phyloP scores from a whole-genome alignment of 2,888 invertebrate genomes.

The Drosophila meridiana region DNA sequence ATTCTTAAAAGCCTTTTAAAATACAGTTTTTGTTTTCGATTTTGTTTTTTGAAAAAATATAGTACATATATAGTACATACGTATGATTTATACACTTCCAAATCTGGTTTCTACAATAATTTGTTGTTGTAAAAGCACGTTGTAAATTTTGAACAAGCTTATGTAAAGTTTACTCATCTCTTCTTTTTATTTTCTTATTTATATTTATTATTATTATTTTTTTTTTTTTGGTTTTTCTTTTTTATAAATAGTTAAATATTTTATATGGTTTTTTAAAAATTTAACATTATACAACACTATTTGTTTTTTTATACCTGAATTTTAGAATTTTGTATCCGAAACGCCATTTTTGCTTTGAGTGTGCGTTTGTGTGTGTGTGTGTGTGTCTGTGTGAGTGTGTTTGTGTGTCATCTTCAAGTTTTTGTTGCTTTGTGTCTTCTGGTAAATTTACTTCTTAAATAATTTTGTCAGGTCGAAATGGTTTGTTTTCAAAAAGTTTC shows the following conservation, averaged over 20 bases:
- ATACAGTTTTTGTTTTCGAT: constrained; percentile 51
- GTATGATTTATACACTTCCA: constrained; percentile 32
- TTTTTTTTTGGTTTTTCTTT: constrained; percentile 21
- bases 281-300: constrained; percentile 79
- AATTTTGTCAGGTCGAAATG: constrained; percentile 61
- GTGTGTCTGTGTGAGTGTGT: constrained; percentile 39
- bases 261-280: constrained; percentile 64
- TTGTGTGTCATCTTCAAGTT: constrained; percentile 29
- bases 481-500: constrained; percentile 61
- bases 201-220: constrained; percentile 21
- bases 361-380: constrained; percentile 43
- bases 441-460: constrained; percentile 53
- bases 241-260: constrained; percentile 68
- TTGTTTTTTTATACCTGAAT: constrained; percentile 83
- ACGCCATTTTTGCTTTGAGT: constrained; percentile 72
- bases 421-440: constrained; percentile 34
- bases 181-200: constrained; percentile 34
- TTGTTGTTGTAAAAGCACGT: constrained; percentile 74
- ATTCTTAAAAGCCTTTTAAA: constrained; percentile 70
- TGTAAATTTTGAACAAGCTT: constrained; percentile 68
- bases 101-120: constrained; percentile 62
- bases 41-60: constrained; percentile 62
- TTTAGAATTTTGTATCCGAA: constrained; percentile 85
- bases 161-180: constrained; percentile 46
- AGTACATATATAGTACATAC: constrained; percentile 26